Evolutionary conservation across 2,113 vertebrate species (phyloP), one percentile per base, ranked within the genome.

Genomic region (Motacilla alba): DNA sequence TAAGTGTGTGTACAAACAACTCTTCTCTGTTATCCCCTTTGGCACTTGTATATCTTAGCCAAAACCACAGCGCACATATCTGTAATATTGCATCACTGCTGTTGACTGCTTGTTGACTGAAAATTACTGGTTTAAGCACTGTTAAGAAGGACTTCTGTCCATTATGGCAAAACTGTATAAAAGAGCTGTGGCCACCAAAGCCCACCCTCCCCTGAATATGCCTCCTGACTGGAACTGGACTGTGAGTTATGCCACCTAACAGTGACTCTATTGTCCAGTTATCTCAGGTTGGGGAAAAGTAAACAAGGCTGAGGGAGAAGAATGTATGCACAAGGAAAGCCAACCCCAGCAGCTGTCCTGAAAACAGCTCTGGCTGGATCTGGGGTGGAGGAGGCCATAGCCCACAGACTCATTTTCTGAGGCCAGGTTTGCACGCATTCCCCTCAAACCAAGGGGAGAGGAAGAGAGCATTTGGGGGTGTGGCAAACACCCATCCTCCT

Each of bases 131-230:
- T 15, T 68, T 52, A 43, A 76, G 27, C 37, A 68, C 59, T 50
- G 21, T 15, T 44, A 44, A 67, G 19, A 49, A 58, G 22, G 33
- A 68, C 46, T 68, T 68, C 33, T 59, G 13, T 37, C 26, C 44
- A 59, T 31, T 22, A 18, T 22, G 37, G 27, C 49, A 44, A 86
- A 50, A 44, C 17, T 44, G 14, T 27, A 33, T 31, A 31, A 35
- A 59, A 31, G 11, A 50, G 17, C 31, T 43, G 21, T 7, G 7
- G 37, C 26, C 26, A 59, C 26, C 0, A 0, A 68, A 68, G 44
- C 11, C 17, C 53, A 37, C 46, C 7, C 37, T 44, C 27, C 46
- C 22, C 18, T 44, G 44, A 59, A 37, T 37, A 68, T 44, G 21
- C 7, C 44, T 68, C 18, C 27, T 60, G 27, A 37, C 37, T 52